Conservation (phyloP, 2,797 vertebrate genomes). For the Mus spretus region DNA sequence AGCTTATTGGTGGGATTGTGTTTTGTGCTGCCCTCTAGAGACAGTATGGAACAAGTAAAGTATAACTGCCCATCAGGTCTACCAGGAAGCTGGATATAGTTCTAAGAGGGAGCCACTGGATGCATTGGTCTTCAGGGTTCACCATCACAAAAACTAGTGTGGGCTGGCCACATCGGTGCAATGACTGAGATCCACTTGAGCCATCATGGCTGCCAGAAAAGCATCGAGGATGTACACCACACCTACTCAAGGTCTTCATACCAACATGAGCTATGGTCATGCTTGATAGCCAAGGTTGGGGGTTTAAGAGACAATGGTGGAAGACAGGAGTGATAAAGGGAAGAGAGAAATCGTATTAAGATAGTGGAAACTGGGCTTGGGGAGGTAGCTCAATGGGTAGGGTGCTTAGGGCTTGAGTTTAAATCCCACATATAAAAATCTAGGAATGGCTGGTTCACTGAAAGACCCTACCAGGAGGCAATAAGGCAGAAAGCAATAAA, state of each 20-base stretch:
- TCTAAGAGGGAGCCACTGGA: background rate
- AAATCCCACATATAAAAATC: background rate
- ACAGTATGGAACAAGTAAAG: background rate
- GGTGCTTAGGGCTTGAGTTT: background rate
- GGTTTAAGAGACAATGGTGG: background rate
- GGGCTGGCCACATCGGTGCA: background rate
- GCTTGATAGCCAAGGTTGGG: background rate
- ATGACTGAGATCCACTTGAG: background rate
- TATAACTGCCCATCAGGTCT: background rate
- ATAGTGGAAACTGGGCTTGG: background rate
- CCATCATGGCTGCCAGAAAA: background rate
- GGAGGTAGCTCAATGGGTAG: background rate
- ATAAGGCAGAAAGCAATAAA: background rate
- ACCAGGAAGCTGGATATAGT: background rate
- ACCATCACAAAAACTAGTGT: background rate
- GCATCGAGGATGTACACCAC: background rate
- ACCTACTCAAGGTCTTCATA: background rate
- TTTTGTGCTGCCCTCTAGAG: constrained; percentile 73
- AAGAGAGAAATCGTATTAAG: background rate
- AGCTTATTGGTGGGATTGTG: background rate
- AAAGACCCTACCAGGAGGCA: background rate
- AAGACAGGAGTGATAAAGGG: background rate
- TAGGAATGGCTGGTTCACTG: background rate
- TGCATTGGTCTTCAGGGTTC: background rate
- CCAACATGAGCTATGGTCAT: background rate